phyloP scores from a whole-genome alignment of 2,797 vertebrate genomes.

The Cyclopterus lumpus region DNA sequence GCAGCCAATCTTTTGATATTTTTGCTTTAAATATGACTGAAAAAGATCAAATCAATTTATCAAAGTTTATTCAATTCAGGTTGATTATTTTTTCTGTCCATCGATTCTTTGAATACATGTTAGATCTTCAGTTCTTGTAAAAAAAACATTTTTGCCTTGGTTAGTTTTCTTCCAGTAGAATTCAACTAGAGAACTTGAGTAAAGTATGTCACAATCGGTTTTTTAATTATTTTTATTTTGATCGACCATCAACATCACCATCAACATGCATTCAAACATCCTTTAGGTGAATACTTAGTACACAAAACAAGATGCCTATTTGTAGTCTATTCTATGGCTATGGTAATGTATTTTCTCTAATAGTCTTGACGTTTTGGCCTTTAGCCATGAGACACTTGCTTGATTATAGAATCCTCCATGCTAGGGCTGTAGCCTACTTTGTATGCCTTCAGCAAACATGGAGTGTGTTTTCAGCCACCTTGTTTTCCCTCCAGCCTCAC shows the following conservation, averaged over 20 bases:
- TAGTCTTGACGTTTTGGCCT: not conserved
- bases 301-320: constrained; percentile 4
- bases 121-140: not conserved
- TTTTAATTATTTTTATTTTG: not conserved
- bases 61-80: not conserved
- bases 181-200: not conserved
- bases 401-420: constrained; percentile 28
- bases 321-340: not conserved
- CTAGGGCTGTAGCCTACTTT: constrained; percentile 49
- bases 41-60: not conserved
- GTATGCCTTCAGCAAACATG: constrained; percentile 53
- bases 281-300: not conserved
- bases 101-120: no score
- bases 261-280: not conserved
- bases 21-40: not conserved
- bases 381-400: constrained; percentile 8
- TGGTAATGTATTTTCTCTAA: constrained; percentile 22
- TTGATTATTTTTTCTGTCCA: not conserved
- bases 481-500: constrained; percentile 38
- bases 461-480: constrained; percentile 21
- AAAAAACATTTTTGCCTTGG: not conserved
- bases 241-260: not conserved
- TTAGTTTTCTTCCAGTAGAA: not conserved
- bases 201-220: not conserved
- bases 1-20: not conserved